Evolutionary conservation across 2,113 vertebrate genomes (phyloP).

Genomic region (Anoura caudifer): DNA sequence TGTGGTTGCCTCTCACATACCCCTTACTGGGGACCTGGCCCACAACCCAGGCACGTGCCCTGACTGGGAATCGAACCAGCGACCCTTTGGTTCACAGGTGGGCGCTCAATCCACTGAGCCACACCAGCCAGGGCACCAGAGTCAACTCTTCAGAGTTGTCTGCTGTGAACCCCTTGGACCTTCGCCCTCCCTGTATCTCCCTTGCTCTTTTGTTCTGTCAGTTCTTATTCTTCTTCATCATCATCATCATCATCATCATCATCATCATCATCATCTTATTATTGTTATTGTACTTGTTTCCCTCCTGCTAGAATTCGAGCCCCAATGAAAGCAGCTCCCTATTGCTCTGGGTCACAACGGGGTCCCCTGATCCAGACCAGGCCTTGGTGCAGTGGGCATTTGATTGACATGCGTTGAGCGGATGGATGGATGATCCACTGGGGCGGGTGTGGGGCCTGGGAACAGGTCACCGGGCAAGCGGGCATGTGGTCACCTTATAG

Average conservation of each 20-base stretch:
- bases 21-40: too few species aligned
- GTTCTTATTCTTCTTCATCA: neutral
- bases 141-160: neutral
- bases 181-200: fast-evolving
- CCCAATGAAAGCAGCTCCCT: fast-evolving
- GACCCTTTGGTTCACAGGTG: too few species aligned
- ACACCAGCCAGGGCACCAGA: too few species aligned
- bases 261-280: neutral
- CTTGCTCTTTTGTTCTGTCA: neutral
- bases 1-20: too few species aligned
- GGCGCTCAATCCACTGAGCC: too few species aligned
- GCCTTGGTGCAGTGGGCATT: neutral
- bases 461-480: neutral
- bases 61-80: too few species aligned
- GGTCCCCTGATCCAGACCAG: neutral
- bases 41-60: too few species aligned
- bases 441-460: too few species aligned
- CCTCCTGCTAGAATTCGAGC: neutral
- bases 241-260: neutral
- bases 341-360: neutral
- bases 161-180: neutral
- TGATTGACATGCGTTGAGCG: neutral
- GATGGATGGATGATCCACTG: neutral
- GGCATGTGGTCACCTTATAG: neutral
- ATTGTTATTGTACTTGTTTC: neutral